Evolutionary conservation across 2,888 invertebrate genomes (phyloP).

Genomic region (Neoitamus cyanurus): DNA sequence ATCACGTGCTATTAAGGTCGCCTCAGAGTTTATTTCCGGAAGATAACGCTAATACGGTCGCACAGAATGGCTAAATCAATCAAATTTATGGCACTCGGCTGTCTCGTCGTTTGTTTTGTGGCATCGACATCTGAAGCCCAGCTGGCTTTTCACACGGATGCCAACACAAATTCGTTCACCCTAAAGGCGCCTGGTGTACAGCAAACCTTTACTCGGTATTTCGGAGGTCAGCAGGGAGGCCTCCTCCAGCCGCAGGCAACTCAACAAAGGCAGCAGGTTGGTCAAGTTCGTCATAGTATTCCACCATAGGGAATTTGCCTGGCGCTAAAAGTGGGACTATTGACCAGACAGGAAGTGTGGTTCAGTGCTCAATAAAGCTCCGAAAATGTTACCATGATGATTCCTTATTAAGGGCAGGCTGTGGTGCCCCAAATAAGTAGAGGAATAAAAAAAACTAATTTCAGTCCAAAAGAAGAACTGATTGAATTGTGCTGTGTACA

Average conservation of each 20-base stretch:
- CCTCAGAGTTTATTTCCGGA: background rate
- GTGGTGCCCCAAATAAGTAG: background rate
- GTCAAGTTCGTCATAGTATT: background rate
- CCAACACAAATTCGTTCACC: conserved; percentile 63
- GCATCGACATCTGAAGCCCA: conserved; percentile 54
- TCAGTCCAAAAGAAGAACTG: background rate
- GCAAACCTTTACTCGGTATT: conserved; percentile 64
- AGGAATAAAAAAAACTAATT: background rate
- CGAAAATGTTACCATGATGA: background rate
- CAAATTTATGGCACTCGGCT: conserved; percentile 56
- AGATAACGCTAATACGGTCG: background rate
- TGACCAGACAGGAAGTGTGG: background rate
- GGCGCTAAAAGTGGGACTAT: background rate
- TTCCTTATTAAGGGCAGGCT: background rate
- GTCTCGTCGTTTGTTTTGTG: conserved; percentile 56
- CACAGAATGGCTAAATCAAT: conserved; percentile 41
- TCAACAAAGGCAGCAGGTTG: conserved; percentile 51
- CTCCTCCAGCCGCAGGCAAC: conserved; percentile 53
- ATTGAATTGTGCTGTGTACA: background rate
- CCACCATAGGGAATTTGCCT: background rate
- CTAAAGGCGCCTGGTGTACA: conserved; percentile 63
- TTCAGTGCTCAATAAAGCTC: background rate
- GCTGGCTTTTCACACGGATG: conserved; percentile 63
- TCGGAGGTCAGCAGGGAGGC: conserved; percentile 58
- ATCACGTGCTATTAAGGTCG: background rate